Conservation (phyloP, 2,888 invertebrate genomes). For the Cosmorhoe ocellata region DNA sequence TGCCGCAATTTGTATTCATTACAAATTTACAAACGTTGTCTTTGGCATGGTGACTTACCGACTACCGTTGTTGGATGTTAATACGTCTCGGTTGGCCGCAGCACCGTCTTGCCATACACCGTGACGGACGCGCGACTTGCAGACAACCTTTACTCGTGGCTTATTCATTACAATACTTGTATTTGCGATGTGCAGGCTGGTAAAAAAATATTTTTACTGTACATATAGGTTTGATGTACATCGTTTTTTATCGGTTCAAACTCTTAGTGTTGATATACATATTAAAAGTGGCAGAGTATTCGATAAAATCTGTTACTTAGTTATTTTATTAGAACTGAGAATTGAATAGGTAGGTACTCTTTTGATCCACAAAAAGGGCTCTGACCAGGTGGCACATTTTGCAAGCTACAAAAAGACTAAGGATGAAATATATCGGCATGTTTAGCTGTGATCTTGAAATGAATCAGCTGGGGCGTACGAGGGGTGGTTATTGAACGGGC, state of each 20-base stretch:
- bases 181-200: background rate
- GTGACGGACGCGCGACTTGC: slow-evolving; percentile 22
- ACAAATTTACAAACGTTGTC: slow-evolving; percentile 13
- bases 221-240: no score
- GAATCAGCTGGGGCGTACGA: slow-evolving; percentile 51
- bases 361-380: background rate
- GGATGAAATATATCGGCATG: slow-evolving; percentile 17
- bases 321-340: no score
- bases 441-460: slow-evolving; percentile 36
- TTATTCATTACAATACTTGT: slow-evolving; percentile 14
- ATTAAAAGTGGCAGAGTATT: no score
- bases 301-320: no score
- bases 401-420: slow-evolving; percentile 11
- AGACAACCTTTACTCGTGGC: slow-evolving; percentile 13
- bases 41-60: slow-evolving; percentile 27
- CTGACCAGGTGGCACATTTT: slow-evolving; percentile 1
- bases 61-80: slow-evolving; percentile 24
- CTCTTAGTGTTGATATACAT: no score
- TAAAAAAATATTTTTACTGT: background rate
- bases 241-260: no score
- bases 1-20: slow-evolving; percentile 24
- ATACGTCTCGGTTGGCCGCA: slow-evolving; percentile 33
- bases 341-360: background rate
- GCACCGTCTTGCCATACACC: slow-evolving; percentile 12
- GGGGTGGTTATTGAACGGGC: slow-evolving; percentile 69